Conservation (phyloP, 2,113 vertebrate species). For the Toxotes chatareus region DNA sequence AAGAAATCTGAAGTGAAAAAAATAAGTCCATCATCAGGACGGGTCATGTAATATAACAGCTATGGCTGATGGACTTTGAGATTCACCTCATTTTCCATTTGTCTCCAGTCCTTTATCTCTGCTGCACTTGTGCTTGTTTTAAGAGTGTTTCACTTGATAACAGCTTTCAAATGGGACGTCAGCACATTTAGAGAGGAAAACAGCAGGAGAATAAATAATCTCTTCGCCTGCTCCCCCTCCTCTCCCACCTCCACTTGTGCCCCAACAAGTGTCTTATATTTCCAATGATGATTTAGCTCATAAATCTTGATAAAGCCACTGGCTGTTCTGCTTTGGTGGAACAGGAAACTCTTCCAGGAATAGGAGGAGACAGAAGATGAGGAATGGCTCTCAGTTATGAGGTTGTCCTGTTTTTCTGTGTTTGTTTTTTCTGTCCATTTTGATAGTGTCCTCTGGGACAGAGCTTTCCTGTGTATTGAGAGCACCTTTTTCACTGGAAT, state of each 20-base stretch:
- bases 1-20: conserved; percentile 3
- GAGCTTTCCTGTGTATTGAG: conserved; percentile 13
- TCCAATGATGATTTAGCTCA: conserved; percentile 80
- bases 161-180: conserved; percentile 59
- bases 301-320: conserved; percentile 83
- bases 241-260: conserved; percentile 43
- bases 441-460: conserved; percentile 45
- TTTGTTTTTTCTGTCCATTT: conserved; percentile 38
- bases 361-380: conserved; percentile 70
- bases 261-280: conserved; percentile 82
- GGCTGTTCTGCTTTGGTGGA: conserved; percentile 78
- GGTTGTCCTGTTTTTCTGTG: conserved; percentile 57
- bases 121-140: conserved; percentile 51
- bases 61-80: conserved; percentile 42
- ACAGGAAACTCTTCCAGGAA: conserved; percentile 76
- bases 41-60: conserved; percentile 17
- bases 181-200: conserved; percentile 50
- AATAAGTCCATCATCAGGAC: conserved; percentile 18
- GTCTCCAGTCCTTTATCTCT: conserved; percentile 53
- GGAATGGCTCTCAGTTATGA: conserved; percentile 63
- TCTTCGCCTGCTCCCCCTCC: conserved; percentile 12
- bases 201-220: conserved; percentile 36
- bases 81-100: conserved; percentile 59
- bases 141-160: conserved; percentile 50
- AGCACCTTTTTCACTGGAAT: conserved; percentile 1